Evolutionary conservation across 2,797 vertebrate species (phyloP).

Genomic region (Parotocinclus haroldoi): DNA sequence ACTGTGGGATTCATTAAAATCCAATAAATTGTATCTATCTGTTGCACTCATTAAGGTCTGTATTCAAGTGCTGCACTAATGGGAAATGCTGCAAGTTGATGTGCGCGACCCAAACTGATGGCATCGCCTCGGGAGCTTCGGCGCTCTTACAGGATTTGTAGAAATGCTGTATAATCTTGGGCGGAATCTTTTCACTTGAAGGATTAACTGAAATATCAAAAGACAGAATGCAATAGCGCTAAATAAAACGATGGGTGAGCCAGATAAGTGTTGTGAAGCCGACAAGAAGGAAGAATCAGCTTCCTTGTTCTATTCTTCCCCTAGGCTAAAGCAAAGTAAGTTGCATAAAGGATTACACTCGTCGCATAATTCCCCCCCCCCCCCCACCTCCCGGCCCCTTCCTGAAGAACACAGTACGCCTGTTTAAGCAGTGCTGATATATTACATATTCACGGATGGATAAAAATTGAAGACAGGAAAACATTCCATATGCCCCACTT

Average conservation of each 20-base stretch:
- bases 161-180: slow-evolving; percentile 68
- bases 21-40: slow-evolving; percentile 11
- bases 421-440: slow-evolving; percentile 78
- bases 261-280: slow-evolving; percentile 65
- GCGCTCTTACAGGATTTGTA: slow-evolving; percentile 59
- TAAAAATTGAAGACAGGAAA: slow-evolving; percentile 64
- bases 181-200: slow-evolving; percentile 71
- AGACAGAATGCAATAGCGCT: slow-evolving; percentile 69
- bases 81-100: slow-evolving; percentile 38
- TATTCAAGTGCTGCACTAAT: slow-evolving; percentile 18
- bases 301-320: slow-evolving; percentile 62
- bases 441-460: slow-evolving; percentile 75
- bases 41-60: slow-evolving; percentile 34
- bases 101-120: slow-evolving; percentile 39
- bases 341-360: slow-evolving; percentile 77
- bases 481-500: slow-evolving; percentile 60
- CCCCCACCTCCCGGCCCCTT: slow-evolving; percentile 58
- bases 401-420: slow-evolving; percentile 53
- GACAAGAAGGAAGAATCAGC: slow-evolving; percentile 58
- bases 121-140: slow-evolving; percentile 54
- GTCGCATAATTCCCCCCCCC: slow-evolving; percentile 72
- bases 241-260: slow-evolving; percentile 66
- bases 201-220: slow-evolving; percentile 77
- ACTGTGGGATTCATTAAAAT: slow-evolving; percentile 38
- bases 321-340: slow-evolving; percentile 71